Base-by-base conservation (phyloP, 1,140 invertebrate genomes). In the Homarus americanus region DNA sequence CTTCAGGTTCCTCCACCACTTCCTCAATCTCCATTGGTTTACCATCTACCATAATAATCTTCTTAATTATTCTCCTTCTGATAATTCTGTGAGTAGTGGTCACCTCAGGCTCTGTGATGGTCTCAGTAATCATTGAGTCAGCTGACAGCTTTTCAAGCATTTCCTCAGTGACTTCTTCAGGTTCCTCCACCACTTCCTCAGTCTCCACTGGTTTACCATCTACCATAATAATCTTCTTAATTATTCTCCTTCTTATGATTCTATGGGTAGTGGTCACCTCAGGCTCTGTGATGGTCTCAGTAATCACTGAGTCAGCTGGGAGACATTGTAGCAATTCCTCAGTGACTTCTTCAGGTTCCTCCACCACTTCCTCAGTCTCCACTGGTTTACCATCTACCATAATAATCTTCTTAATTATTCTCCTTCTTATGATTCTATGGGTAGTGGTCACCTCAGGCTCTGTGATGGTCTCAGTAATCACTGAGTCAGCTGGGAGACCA, bases 201-300 rank as follows among this genome's bases (percentile, higher is more conserved):
- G 73, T 76, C 36, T 76, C 73, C 32, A 76, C 73, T 76, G 73
- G 73, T n/a, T 76, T 76, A 44, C 73, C 73, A 76, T 76, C 73
- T 40, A 76, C 9, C 3, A 76, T 76, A 40, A 76, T 44, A 40
- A 76, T 76, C 73, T 76, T 76, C 73, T 76, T 76, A n/a, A 76
- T 76, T 44, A 76, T 44, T 76, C 17, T 76, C 73, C 73, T 76
- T 20, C 73, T 76, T 0, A 76, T 76, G 28, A 76, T 76, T 44
- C 24, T 76, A 15, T 76, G 73, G 2, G 15, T 28, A 76, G 73
- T 76, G 1, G 73, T 76, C 17, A 76, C 73, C 34, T 76, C 34
- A 76, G 73, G 73, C 28, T 76, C 73, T 76, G 73, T 5, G 20
- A 69, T 24, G 5, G 66, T 69, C 66, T 69, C 66, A 69, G 66